Conservation (phyloP, 2,888 invertebrate genomes). For the Darwinula stevensoni region DNA sequence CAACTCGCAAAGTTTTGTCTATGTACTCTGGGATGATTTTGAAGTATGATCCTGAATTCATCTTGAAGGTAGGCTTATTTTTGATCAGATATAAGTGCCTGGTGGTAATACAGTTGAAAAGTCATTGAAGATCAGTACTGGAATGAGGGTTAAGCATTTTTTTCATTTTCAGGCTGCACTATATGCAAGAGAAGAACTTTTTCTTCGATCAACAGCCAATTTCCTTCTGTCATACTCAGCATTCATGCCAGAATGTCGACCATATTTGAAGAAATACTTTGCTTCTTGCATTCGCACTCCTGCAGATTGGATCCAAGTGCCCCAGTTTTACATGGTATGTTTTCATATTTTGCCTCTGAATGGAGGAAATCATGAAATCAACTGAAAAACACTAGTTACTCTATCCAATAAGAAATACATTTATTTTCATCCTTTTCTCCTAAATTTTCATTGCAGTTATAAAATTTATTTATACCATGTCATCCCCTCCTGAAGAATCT, state of each 20-base stretch:
- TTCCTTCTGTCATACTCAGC: constrained; percentile 18
- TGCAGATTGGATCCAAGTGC: constrained; percentile 21
- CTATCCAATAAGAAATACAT: too few relatives aligned
- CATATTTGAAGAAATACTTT: constrained; percentile 18
- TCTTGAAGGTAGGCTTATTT: constrained; percentile 15
- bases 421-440: constrained; percentile 5
- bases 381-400: too few relatives aligned
- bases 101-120: too few relatives aligned
- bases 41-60: constrained; percentile 17
- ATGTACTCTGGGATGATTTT: constrained; percentile 11
- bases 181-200: constrained; percentile 18
- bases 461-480: too few relatives aligned
- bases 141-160: too few relatives aligned
- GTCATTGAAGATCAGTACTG: too few relatives aligned
- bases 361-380: too few relatives aligned
- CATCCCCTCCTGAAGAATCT: too few relatives aligned
- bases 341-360: too few relatives aligned
- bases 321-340: constrained; percentile 18
- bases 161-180: constrained; percentile 18
- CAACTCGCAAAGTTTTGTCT: too few relatives aligned
- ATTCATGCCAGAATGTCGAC: constrained; percentile 13
- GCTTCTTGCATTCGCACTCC: constrained; percentile 15
- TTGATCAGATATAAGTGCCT: constrained; percentile 4
- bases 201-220: constrained; percentile 18
- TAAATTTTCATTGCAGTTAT: too few relatives aligned